Percentiles rank a stretch among this genome's conserved stretches.
These are phyloP conservation scores for Istiophorus platypterus DNA, from an alignment of 2,113 vertebrate genomes.

Conservation along the genomic window DNA sequence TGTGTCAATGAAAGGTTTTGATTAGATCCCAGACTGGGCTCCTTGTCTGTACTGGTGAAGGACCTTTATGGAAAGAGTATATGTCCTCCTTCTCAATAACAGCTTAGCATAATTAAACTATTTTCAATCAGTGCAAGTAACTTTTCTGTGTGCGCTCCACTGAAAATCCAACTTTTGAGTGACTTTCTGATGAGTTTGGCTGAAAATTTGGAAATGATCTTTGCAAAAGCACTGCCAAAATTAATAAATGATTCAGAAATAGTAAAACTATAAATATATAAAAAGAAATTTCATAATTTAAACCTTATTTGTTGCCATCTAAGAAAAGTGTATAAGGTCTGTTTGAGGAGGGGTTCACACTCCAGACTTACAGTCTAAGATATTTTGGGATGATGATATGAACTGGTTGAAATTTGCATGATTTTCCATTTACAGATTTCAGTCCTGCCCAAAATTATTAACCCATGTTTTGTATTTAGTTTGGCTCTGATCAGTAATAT, in stretches of 20 bases:
- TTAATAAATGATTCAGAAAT: slow-evolving; percentile 6
- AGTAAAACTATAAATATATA: neutral
- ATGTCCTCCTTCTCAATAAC: slow-evolving; percentile 37
- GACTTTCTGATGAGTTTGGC: slow-evolving; percentile 10
- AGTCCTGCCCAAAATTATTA: slow-evolving; percentile 28
- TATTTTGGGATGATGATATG: slow-evolving; percentile 2
- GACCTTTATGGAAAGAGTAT: slow-evolving; percentile 40
- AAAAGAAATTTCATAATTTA: slow-evolving; percentile 1
- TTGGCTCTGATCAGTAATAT: slow-evolving; percentile 40
- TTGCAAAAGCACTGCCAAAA: slow-evolving; percentile 63
- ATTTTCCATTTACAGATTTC: slow-evolving; percentile 36
- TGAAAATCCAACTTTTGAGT: slow-evolving; percentile 37
- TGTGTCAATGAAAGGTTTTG: slow-evolving; percentile 41
- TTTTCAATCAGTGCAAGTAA: slow-evolving; percentile 47
- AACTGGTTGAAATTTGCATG: slow-evolving; percentile 48
- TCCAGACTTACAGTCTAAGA: neutral
- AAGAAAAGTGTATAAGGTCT: neutral
- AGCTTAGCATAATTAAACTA: slow-evolving; percentile 54
- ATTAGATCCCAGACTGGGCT: slow-evolving; percentile 38
- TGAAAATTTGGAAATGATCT: slow-evolving; percentile 16
- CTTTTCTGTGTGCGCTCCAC: slow-evolving; percentile 29
- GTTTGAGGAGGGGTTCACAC: neutral
- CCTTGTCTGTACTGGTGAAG: slow-evolving; percentile 27
- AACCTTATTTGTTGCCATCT: slow-evolving; percentile 10
- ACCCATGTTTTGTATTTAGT: slow-evolving; percentile 28